A percentile compares a stretch with the other conserved stretches of the same genome.
Evolutionary conservation across 2,113 vertebrate genomes (phyloP).

Genomic region (Dipodomys ordii): DNA sequence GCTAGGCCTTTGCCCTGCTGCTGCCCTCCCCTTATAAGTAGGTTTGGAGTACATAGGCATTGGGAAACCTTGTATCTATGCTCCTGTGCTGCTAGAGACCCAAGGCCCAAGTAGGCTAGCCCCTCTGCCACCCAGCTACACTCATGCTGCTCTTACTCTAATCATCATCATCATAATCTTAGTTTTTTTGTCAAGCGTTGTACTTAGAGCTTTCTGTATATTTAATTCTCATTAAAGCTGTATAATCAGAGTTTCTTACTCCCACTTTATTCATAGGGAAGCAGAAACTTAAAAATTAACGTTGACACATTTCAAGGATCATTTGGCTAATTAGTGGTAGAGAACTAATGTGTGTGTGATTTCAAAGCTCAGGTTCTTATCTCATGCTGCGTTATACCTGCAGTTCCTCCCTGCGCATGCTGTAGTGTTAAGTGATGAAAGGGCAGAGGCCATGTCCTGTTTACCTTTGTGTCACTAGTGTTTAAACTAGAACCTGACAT

Average conservation of each 20-base stretch:
- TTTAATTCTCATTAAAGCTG: background rate
- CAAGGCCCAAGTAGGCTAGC: too few relatives aligned
- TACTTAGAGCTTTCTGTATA: background rate
- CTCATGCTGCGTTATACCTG: background rate
- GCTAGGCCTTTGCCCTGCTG: too few relatives aligned
- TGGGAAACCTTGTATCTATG: too few relatives aligned
- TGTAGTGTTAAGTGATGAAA: constrained; percentile 19
- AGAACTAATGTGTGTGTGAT: background rate
- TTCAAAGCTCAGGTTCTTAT: constrained; percentile 40
- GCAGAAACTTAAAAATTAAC: constrained; percentile 22
- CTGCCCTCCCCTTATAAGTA: too few relatives aligned
- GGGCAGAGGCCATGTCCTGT: background rate
- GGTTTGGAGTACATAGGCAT: too few relatives aligned
- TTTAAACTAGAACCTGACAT: constrained; percentile 41
- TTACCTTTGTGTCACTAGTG: constrained; percentile 12
- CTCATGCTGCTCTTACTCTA: too few relatives aligned
- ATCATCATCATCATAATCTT: too few relatives aligned
- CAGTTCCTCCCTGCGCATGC: background rate
- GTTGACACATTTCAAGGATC: background rate
- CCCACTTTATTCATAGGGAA: constrained; percentile 3
- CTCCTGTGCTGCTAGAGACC: too few relatives aligned
- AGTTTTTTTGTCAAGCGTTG: background rate
- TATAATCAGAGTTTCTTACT: background rate
- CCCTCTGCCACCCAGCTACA: too few relatives aligned
- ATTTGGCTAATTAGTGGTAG: background rate